Percentiles rank a stretch among this genome's conserved stretches.
Conservation (phyloP, 2,113 vertebrate species). For the Camelus dromedarius region DNA sequence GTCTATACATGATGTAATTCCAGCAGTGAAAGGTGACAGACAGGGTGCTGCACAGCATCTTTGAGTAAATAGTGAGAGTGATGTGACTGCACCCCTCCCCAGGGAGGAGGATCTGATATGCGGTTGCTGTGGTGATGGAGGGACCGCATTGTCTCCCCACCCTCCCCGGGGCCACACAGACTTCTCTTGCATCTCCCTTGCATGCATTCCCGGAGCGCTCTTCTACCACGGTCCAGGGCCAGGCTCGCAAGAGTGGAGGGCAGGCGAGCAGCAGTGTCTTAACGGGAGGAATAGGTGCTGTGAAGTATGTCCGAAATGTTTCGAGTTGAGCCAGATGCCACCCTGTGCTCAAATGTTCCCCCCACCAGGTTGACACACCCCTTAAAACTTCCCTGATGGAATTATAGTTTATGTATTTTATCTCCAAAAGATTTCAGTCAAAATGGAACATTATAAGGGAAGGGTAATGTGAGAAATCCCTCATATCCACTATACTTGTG, state of each 20-base stretch:
- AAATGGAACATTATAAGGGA: not conserved
- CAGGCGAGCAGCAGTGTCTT: not conserved
- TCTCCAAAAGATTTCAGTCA: not conserved
- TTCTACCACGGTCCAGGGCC: not conserved
- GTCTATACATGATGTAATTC: not conserved
- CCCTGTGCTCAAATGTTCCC: not conserved
- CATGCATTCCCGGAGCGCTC: rapidly evolving
- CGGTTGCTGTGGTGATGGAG: not conserved
- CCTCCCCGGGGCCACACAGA: rapidly evolving
- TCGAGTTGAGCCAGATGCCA: not conserved
- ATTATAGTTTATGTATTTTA: not conserved
- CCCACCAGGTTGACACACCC: not conserved
- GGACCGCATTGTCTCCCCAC: not conserved
- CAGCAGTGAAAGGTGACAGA: not conserved
- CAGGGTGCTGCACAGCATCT: not conserved
- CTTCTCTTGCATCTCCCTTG: not conserved
- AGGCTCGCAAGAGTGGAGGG: not conserved
- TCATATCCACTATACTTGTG: not conserved
- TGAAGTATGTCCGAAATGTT: not conserved
- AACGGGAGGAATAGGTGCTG: not conserved
- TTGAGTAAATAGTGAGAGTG: not conserved
- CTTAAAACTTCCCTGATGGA: not conserved
- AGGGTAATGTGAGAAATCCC: not conserved
- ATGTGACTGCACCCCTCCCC: not conserved
- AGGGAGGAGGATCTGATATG: not conserved